Conservation (phyloP, 2,113 vertebrate species). For the Panthera tigris region DNA sequence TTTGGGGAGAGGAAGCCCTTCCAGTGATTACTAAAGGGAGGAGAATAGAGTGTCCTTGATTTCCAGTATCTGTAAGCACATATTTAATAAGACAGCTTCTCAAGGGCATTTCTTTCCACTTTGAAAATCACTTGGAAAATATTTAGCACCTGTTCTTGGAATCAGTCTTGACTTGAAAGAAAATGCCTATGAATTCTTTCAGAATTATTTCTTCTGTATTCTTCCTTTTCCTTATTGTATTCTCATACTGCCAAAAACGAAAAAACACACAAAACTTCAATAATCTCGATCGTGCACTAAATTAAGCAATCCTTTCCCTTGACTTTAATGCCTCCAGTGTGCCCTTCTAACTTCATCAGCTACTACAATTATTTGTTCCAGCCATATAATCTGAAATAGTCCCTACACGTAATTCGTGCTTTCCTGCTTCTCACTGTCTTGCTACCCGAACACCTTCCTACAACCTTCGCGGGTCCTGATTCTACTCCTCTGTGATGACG, state of each 20-base stretch:
- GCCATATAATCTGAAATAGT: not conserved
- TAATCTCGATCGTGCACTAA: not conserved
- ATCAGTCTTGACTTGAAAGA: slow-evolving; percentile 44
- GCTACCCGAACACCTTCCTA: not conserved
- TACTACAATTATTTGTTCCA: not conserved
- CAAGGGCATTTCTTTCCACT: slow-evolving; percentile 57
- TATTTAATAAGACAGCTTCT: slow-evolving; percentile 55
- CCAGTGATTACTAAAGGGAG: slow-evolving; percentile 32
- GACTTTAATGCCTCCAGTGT: not conserved
- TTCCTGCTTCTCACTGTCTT: not conserved
- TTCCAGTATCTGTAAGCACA: slow-evolving; percentile 52
- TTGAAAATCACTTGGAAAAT: slow-evolving; percentile 64
- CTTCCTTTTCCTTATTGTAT: not conserved
- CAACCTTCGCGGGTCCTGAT: not conserved
- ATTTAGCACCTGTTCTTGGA: slow-evolving; percentile 44
- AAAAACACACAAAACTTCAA: not conserved
- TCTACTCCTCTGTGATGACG: not conserved
- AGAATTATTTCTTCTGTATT: not conserved
- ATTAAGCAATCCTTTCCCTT: not conserved
- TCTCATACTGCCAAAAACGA: not conserved
- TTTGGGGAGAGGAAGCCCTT: slow-evolving; percentile 37
- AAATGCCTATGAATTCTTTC: slow-evolving; percentile 47
- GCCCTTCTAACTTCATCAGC: not conserved
- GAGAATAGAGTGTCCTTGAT: slow-evolving; percentile 43
- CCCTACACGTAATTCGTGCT: not conserved